Evolutionary conservation across 1,140 invertebrate genomes (phyloP), one percentile per base, ranked within the genome.

Genomic region (Brachystomella parvula): DNA sequence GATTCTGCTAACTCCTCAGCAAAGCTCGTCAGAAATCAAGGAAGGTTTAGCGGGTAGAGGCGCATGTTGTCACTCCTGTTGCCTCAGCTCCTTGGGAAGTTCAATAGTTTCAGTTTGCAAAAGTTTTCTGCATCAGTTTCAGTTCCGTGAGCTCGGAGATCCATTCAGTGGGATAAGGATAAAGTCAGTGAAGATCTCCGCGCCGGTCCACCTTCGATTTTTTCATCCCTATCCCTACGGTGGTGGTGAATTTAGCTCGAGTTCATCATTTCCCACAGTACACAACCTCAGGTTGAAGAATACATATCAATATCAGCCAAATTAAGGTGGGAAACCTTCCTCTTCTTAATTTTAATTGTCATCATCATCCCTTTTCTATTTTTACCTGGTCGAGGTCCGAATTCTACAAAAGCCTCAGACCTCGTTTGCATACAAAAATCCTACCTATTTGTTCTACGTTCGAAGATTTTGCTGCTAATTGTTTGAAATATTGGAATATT

Each of bases 141-240:
- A n/a, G n/a, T n/a, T n/a, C n/a, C n/a, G n/a, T n/a, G n/a, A n/a
- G n/a, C n/a, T n/a, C n/a, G n/a, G n/a, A n/a, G n/a, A n/a, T n/a
- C n/a, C n/a, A n/a, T n/a, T n/a, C n/a, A n/a, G n/a, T n/a, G n/a
- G n/a, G n/a, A n/a, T n/a, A n/a, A n/a, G n/a, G n/a, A n/a, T n/a
- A n/a, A n/a, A n/a, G n/a, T n/a, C n/a, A n/a, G n/a, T n/a, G n/a
- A n/a, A n/a, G 39, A n/a, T 24, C 49, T 53, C 15, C 49, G 49
- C 49, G 49, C 49, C 49, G 49, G 49, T 53, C 49, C 24, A 26
- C 49, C 49, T 53, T 53, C 49, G 49, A 53, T 53, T 53, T 53
- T 53, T 53, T 53, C 49, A 53, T 26, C 24, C 24, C 6, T 12
- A 9, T 12, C 39, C n/a, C 9, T 9, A 12, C 39, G n/a, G 9